A percentile compares a stretch with the other conserved stretches of the same genome.
Evolutionary conservation across 2,888 invertebrate species (phyloP).

Genomic region (Neoaliturus tenellus): DNA sequence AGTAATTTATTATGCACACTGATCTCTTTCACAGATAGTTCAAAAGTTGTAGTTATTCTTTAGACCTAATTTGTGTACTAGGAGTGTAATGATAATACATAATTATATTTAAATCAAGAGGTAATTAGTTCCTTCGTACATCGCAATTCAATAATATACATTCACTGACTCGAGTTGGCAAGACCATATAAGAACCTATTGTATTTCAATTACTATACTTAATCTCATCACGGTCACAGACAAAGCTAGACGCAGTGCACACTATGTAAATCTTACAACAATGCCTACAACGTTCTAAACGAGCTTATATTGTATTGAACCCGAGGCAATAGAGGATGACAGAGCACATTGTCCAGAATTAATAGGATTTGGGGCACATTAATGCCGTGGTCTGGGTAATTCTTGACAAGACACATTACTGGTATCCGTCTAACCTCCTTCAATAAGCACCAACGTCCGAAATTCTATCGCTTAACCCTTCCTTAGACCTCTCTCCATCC

Average conservation of each 20-base stretch:
- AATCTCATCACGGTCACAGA: neutral
- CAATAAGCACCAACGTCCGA: neutral
- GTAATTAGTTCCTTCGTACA: too few species aligned
- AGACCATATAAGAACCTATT: neutral
- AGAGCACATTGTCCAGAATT: slow-evolving; percentile 27
- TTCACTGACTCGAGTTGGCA: neutral
- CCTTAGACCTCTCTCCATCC: neutral
- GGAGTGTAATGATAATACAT: too few species aligned
- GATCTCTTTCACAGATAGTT: too few species aligned
- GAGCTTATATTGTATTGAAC: slow-evolving; percentile 17
- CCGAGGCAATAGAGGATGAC: slow-evolving; percentile 21
- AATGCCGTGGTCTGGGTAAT: slow-evolving; percentile 30
- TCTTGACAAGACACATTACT: slow-evolving; percentile 43
- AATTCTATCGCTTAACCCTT: neutral
- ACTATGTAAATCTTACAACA: slow-evolving; percentile 20
- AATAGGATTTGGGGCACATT: slow-evolving; percentile 19
- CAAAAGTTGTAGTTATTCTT: too few species aligned
- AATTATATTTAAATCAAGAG: too few species aligned
- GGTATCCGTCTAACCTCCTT: slow-evolving; percentile 28
- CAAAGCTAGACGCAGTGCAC: neutral
- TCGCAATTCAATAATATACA: too few species aligned
- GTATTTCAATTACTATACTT: neutral
- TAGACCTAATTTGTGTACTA: too few species aligned
- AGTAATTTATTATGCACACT: too few species aligned
- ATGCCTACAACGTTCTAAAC: neutral